Base-by-base conservation (phyloP, 64 coral and sea anemone genomes). In the Pocillopora verrucosa region DNA sequence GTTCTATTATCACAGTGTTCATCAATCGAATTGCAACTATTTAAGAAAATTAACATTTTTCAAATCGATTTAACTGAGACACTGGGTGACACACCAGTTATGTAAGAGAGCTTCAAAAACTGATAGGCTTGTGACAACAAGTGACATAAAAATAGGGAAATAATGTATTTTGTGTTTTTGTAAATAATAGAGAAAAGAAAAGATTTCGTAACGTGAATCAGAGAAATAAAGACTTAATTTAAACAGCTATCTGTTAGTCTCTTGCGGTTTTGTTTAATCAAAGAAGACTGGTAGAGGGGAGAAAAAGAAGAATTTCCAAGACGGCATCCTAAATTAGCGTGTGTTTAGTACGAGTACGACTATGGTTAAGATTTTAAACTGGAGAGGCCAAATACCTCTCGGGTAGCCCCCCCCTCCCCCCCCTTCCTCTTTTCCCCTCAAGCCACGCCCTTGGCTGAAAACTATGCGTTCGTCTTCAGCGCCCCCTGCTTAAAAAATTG, bases 131-230 rank as follows among this genome's bases (percentile, higher is more conserved):
- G 34, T 67, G 61, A 59, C 65, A 36, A 67, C 65, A 37, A 30
- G 20, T 83, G n/a, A 83, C 61, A 16, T 83, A 83, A 83, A 62
- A 67, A 45, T 61, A 41, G 41, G 62, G 22, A 67, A 83, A 67
- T 67, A 68, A 38, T 69, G 80, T 83, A 83, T 83, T 83, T 83
- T 68, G 61, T 62, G 61, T 83, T 83, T 82, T 83, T 65, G 80
- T 65, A 83, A 35, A 67, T 36, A 83, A 83, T 7, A 68, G 77
- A 79, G 36, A 58, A 79, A 24, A 69, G 19, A 70, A 19, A 79
- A 58, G 24, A 79, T 59, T 79, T 79, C 57, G 12, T 83, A 68
- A 83, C 65, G 20, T 65, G 60, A 63, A 37, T 14, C 10, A 20
- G 12, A 38, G 26, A 82, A 83, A 67, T 65, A 51, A 83, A 83